Evolutionary conservation across 2,888 invertebrate species (phyloP), one percentile per base, ranked within the genome.

Genomic region (Chaitophorus viminalis): DNA sequence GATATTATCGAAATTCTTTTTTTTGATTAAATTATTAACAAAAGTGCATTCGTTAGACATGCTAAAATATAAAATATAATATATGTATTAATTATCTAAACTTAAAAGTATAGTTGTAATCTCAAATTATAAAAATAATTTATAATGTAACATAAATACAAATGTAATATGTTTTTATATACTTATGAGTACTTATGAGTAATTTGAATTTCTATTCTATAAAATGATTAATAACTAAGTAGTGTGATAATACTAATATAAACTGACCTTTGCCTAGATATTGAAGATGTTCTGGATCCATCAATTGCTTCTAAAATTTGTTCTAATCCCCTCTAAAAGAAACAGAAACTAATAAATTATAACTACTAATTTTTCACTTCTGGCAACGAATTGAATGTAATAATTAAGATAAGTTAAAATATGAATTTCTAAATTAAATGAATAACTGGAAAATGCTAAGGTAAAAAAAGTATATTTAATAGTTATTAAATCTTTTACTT

Each of bases 251-350:
- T 1, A 65, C 29, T 39, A 65, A 31, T 46, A 36, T 25, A 29
- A 70, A 60, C 78, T 72, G 3, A 87, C 86, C 86, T 87, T 87
- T 87, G 86, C 39, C 86, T 70, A 60, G 86, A 87, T 87, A 87
- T 87, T 60, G 86, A 87, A 39, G 86, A 87, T 9, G 86, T 87
- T 31, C 86, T 72, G 39, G 86, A 87, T 74, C 86, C 86, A 74
- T 87, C 79, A 31, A 87, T 87, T 74, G 86, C 86, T 81, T 87
- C 86, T 60, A 87, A 74, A 0, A 87, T 74, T 74, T 87, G n/a
- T 79, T 79, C 86, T 79, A 87, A 81, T 81, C 86, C 86, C 39
- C 18, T 79, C 86, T 87, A 6, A 83, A 75, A 75, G n/a, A n/a
- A 74, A 79, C 11, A 78, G 39, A 77, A 14, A 33, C 33, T 29